Conservation (phyloP, 2,797 vertebrate genomes). For the Calcarius lapponicus region DNA sequence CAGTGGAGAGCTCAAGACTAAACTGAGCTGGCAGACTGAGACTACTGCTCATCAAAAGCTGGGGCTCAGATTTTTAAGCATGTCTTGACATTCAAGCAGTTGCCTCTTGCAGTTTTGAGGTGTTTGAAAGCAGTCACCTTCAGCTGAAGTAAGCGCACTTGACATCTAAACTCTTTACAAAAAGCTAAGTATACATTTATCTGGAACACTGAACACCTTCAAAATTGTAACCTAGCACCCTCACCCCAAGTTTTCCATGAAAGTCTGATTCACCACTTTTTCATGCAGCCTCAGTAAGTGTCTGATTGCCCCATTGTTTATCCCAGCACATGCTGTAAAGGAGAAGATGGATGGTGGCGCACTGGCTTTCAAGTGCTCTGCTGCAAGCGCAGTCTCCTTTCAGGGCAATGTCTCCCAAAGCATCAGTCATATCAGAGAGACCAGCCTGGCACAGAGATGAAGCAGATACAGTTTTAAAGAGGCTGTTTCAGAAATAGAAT, state of each 20-base stretch:
- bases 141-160: neutral
- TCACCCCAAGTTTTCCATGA: neutral
- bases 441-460: neutral
- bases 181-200: neutral
- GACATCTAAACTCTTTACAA: neutral
- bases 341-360: neutral
- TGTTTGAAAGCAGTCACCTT: neutral
- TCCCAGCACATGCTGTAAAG: neutral
- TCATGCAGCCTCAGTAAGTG: neutral
- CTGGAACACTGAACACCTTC: neutral
- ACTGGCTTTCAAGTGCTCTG: neutral
- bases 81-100: neutral
- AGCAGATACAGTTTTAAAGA: slow-evolving; percentile 18
- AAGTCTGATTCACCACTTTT: neutral
- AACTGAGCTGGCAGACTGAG: neutral
- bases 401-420: neutral
- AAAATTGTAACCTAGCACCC: neutral
- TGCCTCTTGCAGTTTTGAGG: neutral
- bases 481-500: neutral
- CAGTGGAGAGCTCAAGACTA: neutral
- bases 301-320: slow-evolving; percentile 8
- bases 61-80: neutral
- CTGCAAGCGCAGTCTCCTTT: neutral
- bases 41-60: neutral
- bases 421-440: neutral